Evolutionary conservation across 1,140 invertebrate genomes (phyloP), one percentile per base, ranked within the genome.

Genomic region (Daktulosphaira vitifoliae): DNA sequence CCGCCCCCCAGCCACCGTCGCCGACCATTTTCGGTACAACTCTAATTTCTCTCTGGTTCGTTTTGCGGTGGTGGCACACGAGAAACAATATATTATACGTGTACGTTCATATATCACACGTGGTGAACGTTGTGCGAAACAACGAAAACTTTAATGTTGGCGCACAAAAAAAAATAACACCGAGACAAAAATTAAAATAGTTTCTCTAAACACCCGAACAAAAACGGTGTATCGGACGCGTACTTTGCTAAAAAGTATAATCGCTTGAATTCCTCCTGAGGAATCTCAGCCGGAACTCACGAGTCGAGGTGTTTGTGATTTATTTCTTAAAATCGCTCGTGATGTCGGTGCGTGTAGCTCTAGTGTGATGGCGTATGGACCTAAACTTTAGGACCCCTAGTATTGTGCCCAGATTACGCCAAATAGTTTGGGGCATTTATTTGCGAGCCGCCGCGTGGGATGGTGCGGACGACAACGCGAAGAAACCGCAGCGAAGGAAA

Each of bases 361-460:
- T 33, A 6, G 11, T 5, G 29, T 33, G 11, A 6, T 6, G 5
- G 11, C 11, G 29, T 33, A 33, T 33, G 25, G 25, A 4, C 42
- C 13, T n/a, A 62, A 62, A 62, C 42, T 62, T 62, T 48, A 13
- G 39, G 6, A 44, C 23, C 39, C 54, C 42, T 62, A 39, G 56
- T 62, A 62, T 62, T 33, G 56, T 46, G 56, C 56, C 56, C 56
- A 48, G 56, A 62, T 62, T 46, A 62, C 56, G 56, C 56, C 25
- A 62, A 62, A 62, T 62, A 46, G 56, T 62, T 48, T 39, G 56
- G 53, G 37, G 42, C 38, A 23, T n/a, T 7, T 44, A 44, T 16
- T 7, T 16, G 15, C 39, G 4, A n/a, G 11, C n/a, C 39, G 5
- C 39, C 7, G 39, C 9, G n/a, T 44, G 29, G 29, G 11, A 5